Evolutionary conservation across 2,888 invertebrate species (phyloP).

Genomic region (Heliconius ethilla): DNA sequence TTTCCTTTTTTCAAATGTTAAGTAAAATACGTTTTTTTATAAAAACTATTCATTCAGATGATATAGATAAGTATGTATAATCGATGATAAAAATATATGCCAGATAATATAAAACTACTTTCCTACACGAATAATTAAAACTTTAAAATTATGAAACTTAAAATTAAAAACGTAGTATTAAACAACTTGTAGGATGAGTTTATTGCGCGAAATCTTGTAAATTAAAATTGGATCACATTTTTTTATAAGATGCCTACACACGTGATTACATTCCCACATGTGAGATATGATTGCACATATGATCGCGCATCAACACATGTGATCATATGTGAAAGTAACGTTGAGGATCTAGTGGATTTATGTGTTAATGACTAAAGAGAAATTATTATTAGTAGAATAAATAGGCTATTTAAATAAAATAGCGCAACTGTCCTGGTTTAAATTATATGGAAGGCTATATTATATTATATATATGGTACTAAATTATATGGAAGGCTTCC

Average conservation of each 20-base stretch:
- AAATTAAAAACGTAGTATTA: background rate
- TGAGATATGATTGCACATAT: no score
- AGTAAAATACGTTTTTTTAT: background rate
- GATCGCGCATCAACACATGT: background rate
- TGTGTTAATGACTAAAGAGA: no score
- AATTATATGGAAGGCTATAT: no score
- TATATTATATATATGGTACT: no score
- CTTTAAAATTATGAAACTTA: background rate
- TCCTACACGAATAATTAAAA: background rate
- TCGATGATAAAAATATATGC: no score
- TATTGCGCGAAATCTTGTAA: constrained; percentile 2
- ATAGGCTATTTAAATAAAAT: no score
- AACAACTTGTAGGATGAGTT: background rate
- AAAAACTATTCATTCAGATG: background rate
- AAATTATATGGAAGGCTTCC: no score
- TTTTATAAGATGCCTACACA: background rate
- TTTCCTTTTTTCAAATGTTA: background rate
- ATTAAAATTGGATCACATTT: background rate
- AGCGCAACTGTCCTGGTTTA: no score
- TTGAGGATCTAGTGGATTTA: no score
- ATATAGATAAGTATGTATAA: background rate
- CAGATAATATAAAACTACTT: background rate
- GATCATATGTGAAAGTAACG: no score
- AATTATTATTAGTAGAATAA: no score
- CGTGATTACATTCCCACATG: no score